A percentile compares a stretch with the other conserved stretches of the same genome.
These are phyloP conservation scores for Resseliella maxima DNA, from an alignment of 2,888 invertebrate genomes.

Conservation along the genomic window DNA sequence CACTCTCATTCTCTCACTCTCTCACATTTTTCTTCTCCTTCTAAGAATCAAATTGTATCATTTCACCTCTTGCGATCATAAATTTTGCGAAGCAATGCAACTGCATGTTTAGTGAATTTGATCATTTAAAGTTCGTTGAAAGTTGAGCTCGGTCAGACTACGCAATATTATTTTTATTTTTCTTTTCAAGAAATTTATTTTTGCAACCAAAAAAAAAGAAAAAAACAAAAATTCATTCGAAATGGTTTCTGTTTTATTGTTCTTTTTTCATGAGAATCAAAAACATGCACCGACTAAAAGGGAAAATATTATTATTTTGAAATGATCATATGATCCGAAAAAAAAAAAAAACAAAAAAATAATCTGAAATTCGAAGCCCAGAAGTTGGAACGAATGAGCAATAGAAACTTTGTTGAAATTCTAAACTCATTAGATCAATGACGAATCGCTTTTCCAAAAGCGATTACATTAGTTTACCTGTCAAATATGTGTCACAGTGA, in stretches of 20 bases:
- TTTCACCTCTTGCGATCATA: background rate
- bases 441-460: constrained; percentile 43
- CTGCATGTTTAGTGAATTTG: background rate
- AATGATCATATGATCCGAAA: no score
- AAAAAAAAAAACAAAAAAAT: no score
- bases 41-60: background rate
- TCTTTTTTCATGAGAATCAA: no score
- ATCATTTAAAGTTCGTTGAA: background rate
- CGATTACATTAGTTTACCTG: constrained; percentile 6
- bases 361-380: constrained; percentile 18
- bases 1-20: background rate
- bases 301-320: constrained; percentile 15
- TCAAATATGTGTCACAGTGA: constrained; percentile 30
- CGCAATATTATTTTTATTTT: background rate
- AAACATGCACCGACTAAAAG: background rate
- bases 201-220: background rate
- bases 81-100: background rate
- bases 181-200: background rate
- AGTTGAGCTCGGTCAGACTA: background rate
- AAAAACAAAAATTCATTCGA: background rate
- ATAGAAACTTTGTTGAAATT: constrained; percentile 1
- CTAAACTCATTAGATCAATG: constrained; percentile 51
- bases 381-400: background rate
- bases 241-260: no score
- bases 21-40: background rate